Percentiles rank a stretch among this genome's conserved stretches.
Evolutionary conservation across 2,888 invertebrate genomes (phyloP).

Genomic region (Nesidiocoris tenuis): DNA sequence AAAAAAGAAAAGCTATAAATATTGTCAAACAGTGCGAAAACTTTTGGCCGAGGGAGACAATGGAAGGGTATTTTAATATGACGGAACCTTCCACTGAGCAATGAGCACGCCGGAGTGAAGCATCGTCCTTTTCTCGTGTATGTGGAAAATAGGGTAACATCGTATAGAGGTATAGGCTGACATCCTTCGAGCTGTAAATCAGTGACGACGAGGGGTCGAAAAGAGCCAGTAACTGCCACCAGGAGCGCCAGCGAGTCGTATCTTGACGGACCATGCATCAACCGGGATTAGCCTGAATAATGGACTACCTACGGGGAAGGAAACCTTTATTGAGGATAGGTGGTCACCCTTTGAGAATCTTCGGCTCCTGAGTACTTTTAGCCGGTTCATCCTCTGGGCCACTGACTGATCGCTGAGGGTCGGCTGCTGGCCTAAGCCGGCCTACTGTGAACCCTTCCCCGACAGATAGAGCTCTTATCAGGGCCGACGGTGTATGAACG

Average conservation of each 20-base stretch:
- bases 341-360: conserved; percentile 27
- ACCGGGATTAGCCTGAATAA: conserved; percentile 48
- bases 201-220: conserved; percentile 6
- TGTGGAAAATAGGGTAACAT: too few relatives aligned
- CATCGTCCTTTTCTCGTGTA: too few relatives aligned
- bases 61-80: conserved; percentile 45
- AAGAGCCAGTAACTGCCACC: background rate
- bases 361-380: conserved; percentile 1
- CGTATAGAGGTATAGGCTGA: too few relatives aligned
- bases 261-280: conserved; percentile 48
- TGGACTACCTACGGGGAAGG: conserved; percentile 42
- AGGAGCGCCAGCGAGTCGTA: conserved; percentile 14
- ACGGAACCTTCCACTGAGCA: too few relatives aligned
- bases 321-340: conserved; percentile 3
- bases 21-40: conserved; percentile 31
- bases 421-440: too few relatives aligned
- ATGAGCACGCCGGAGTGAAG: conserved; percentile 8
- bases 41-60: conserved; percentile 28
- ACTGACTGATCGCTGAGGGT: background rate
- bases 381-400: background rate
- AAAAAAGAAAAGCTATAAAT: conserved; percentile 39
- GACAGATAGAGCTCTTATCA: too few relatives aligned
- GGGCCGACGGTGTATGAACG: too few relatives aligned
- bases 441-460: too few relatives aligned
- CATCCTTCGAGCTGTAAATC: conserved; percentile 43